phyloP scores from a whole-genome alignment of 2,113 vertebrate genomes.

The Myotis davidii region DNA sequence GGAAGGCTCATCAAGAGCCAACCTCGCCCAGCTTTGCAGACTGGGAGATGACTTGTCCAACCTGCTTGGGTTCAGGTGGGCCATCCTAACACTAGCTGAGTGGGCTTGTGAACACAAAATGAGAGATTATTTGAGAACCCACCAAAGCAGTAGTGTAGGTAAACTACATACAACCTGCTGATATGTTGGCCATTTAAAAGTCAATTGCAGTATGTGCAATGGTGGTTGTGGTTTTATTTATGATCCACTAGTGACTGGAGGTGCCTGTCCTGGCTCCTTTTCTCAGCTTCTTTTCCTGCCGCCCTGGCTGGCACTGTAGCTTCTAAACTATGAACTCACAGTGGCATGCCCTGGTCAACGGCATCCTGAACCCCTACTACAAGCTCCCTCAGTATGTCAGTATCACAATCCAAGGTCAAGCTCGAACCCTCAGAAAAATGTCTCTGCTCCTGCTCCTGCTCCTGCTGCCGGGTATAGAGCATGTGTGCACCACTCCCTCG shows the following conservation, averaged over 20 bases:
- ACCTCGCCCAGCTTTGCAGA: background rate
- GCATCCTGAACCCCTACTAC: background rate
- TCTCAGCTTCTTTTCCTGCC: background rate
- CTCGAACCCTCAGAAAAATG: background rate
- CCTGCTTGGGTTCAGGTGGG: background rate
- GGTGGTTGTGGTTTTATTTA: background rate
- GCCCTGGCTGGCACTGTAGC: background rate
- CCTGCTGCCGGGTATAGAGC: background rate
- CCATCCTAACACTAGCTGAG: background rate
- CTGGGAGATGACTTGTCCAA: background rate
- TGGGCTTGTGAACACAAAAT: conserved; percentile 37
- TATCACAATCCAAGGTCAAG: background rate
- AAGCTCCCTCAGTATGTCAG: background rate
- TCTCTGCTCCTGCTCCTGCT: background rate
- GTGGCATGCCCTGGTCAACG: background rate
- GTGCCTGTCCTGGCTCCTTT: background rate
- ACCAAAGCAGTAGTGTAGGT: background rate
- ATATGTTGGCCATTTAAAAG: background rate
- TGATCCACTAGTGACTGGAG: background rate
- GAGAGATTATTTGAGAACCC: conserved; percentile 30
- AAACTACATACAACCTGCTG: background rate
- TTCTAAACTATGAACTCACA: background rate
- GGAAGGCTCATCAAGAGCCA: background rate
- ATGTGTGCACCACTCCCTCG: background rate
- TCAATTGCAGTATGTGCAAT: background rate